Evolutionary conservation across 2,888 invertebrate species (phyloP), one percentile per base, ranked within the genome.

Genomic region (Phengaris alcon): DNA sequence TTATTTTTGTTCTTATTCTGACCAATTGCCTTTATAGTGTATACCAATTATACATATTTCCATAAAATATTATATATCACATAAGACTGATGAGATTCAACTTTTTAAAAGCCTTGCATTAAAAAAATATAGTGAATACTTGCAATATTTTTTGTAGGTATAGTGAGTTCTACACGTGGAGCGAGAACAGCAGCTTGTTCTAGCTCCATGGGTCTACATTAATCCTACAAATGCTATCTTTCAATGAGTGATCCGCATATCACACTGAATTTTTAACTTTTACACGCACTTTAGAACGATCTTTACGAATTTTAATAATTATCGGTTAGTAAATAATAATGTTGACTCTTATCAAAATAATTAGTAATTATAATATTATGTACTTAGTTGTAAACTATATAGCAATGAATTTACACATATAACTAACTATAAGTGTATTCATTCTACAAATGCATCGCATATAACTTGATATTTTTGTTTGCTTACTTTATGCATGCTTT

Each of bases 201-300:
- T 22, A 22, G 22, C 22, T 22, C 22, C 22, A 0, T 22, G 22
- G 22, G 22, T 22, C 22, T 22, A 22, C 22, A 22, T 22, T 22
- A 22, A 22, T 22, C 22, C 22, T 15, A 9, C 7, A 69, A 69
- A 51, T 70, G 6, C 48, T 70, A 59, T 59, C 15, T 22, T 22
- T 22, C 9, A 59, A 22, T 15, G 10, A 59, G 59, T 59, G 59
- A 51, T 15, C 22, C 15, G 48, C 70, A 70, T 52, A 70, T 70
- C 70, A 15, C 22, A 22, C 52, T 0, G 15, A 52, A 70, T 70
- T 70, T 70, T 22, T 52, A 70, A 51, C 48, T 70, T 70, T 70
- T 70, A 70, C 70, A 70, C 48, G 70, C 70, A 70, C 52, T 69
- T 69, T 69, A 70, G 46, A 51, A 48, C 51, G 22, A 70, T 48